These are phyloP conservation scores for Hepsetus odoe DNA, from an alignment of 2,113 vertebrate genomes.

Conservation along the genomic window DNA sequence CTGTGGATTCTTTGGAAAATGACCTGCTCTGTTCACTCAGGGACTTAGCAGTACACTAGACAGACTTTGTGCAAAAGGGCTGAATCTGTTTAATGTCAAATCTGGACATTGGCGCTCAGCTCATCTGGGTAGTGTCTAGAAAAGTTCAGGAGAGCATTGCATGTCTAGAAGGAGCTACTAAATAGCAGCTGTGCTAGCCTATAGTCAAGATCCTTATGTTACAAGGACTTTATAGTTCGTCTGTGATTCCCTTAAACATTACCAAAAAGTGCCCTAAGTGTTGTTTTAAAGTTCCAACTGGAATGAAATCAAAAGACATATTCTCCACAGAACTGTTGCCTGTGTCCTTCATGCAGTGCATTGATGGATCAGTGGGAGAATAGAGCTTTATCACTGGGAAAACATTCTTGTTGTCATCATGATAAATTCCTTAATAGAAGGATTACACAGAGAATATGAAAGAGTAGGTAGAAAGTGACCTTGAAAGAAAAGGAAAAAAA, in stretches of 20 bases:
- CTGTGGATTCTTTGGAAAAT: too few species aligned
- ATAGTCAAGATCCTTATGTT: background rate
- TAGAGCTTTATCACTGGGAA: constrained; percentile 15
- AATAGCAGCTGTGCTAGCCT: background rate
- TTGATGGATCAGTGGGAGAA: constrained; percentile 28
- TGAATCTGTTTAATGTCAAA: too few species aligned
- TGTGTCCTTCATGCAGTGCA: constrained; percentile 16
- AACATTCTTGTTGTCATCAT: constrained; percentile 11
- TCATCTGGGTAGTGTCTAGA: too few species aligned
- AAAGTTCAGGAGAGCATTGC: too few species aligned
- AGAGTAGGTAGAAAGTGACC: constrained; percentile 11
- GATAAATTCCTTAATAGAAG: constrained; percentile 8
- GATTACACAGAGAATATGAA: constrained; percentile 22
- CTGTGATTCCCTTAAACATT: background rate
- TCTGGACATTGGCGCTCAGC: too few species aligned
- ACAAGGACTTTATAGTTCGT: background rate
- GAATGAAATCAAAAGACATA: constrained; percentile 22
- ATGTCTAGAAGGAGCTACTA: too few species aligned
- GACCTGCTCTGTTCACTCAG: too few species aligned
- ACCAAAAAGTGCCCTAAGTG: background rate
- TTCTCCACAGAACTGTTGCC: constrained; percentile 4
- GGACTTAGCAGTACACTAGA: too few species aligned
- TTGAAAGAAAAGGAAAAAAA: constrained; percentile 9
- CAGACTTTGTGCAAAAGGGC: too few species aligned
- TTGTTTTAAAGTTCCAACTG: constrained; percentile 19